Base-by-base conservation (phyloP, 2,113 vertebrate genomes). In the Sinocyclocheilus rhinocerous region DNA sequence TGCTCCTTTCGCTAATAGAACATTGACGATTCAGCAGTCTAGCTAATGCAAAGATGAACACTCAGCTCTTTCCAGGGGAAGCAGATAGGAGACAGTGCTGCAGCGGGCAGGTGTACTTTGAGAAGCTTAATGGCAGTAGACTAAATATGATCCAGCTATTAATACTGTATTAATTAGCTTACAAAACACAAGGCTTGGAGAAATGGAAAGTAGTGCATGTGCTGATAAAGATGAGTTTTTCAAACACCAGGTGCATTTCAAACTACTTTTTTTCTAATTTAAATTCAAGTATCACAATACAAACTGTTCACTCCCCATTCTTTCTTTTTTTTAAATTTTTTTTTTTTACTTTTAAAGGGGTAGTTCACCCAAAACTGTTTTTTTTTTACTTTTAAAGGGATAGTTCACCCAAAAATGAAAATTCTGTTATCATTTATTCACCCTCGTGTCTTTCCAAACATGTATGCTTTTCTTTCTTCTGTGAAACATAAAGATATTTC, bases 21-120 rank as follows among this genome's bases (percentile, higher is more conserved):
- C 89, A 93, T 94, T 92, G 93, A 94, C 92, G 88, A 94, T 92
- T 93, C 85, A 92, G 90, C 90, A 86, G 75, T 24, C 65, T 33
- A 20, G 24, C 50, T 52, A 84, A 86, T 78, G 45, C 20, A 65
- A 89, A 81, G 48, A 61, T 67, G 79, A 72, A 83, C 50, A 76
- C 18, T 76, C 24, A 81, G 80, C 81, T 84, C 77, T 77, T 89
- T 76, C 50, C 16, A 61, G 42, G 81, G 82, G 81, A 20, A 33
- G 81, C 75, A 65, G 45, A 83, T 76, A 50, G 76, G 24, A 77
- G 76, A 52, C 73, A 18, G 42, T 11, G 4, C 81, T 52, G 63
- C 24, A 42, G 73, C 16, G 26, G 72, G 69, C 11, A 36, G 26
- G 61, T 83, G 63, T 86, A 48, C 50, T 85, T 55, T 18, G 73